Conservation (phyloP, 2,888 invertebrate species). For the Tiliacea citrago region DNA sequence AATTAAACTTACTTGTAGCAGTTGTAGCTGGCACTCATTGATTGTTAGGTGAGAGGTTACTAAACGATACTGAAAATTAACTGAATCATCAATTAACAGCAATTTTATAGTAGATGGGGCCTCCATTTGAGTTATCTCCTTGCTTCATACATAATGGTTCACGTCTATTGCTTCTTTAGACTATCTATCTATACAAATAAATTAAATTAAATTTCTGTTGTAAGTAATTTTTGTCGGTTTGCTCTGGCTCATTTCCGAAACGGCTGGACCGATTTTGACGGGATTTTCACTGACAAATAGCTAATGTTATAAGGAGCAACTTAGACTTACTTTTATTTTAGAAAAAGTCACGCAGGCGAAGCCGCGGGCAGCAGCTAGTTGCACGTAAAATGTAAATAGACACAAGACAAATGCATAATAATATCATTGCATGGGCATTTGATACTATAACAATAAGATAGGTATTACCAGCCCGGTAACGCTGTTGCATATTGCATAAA, state of each 20-base stretch:
- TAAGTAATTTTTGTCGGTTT: too few species aligned
- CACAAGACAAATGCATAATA: not conserved
- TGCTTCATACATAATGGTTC: not conserved
- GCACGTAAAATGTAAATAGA: too few species aligned
- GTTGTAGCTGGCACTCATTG: constrained; percentile 15
- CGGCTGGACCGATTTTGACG: too few species aligned
- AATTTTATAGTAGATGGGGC: constrained; percentile 6
- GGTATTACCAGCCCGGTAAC: not conserved
- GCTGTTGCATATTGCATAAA: constrained; percentile 14
- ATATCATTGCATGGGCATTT: not conserved
- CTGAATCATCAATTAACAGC: constrained; percentile 52
- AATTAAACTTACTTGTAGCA: constrained; percentile 18
- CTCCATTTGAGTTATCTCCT: constrained; percentile 14
- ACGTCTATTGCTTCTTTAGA: not conserved
- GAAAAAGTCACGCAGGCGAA: too few species aligned
- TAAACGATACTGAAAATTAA: constrained; percentile 50
- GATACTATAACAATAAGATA: constrained; percentile 13
- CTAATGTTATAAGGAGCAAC: too few species aligned
- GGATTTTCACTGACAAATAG: too few species aligned
- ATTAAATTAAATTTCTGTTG: too few species aligned
- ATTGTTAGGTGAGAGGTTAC: constrained; percentile 58
- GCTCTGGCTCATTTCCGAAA: too few species aligned
- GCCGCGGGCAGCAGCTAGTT: too few species aligned
- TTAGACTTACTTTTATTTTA: too few species aligned
- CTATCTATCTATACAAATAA: too few species aligned